A percentile compares a stretch with the other conserved stretches of the same genome.
Evolutionary conservation across 2,797 vertebrate genomes (phyloP).

Genomic region (Gobio occitaniae): DNA sequence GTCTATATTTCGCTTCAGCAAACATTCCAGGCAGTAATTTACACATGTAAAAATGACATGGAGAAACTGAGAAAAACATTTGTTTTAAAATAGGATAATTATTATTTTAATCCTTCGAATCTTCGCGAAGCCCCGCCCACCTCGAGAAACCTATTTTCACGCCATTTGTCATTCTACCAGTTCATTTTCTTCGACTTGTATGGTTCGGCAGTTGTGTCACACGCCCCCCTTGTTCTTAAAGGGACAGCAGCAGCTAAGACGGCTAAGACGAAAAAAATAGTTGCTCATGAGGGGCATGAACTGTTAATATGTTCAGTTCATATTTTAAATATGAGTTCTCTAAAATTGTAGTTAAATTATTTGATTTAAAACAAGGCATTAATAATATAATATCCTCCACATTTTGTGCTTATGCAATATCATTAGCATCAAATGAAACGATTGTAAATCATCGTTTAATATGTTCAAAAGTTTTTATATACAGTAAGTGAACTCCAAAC

Average conservation of each 20-base stretch:
- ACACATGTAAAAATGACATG: background rate
- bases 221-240: constrained; percentile 60
- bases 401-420: background rate
- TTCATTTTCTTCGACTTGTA: background rate
- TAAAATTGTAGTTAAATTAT: background rate
- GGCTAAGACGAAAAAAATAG: no score
- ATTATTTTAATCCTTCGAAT: background rate
- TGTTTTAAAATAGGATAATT: background rate
- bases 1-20: background rate
- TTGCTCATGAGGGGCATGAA: background rate
- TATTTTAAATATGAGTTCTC: background rate
- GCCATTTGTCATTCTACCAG: background rate
- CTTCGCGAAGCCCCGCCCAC: background rate
- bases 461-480: no score
- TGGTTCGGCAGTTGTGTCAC: background rate
- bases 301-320: background rate
- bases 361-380: background rate
- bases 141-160: fast-evolving
- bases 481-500: background rate
- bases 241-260: constrained; percentile 7
- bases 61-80: background rate
- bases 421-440: background rate
- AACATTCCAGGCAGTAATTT: background rate
- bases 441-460: background rate
- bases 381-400: background rate